Conservation (phyloP, 2,113 vertebrate species). For the Lasiurus borealis region DNA sequence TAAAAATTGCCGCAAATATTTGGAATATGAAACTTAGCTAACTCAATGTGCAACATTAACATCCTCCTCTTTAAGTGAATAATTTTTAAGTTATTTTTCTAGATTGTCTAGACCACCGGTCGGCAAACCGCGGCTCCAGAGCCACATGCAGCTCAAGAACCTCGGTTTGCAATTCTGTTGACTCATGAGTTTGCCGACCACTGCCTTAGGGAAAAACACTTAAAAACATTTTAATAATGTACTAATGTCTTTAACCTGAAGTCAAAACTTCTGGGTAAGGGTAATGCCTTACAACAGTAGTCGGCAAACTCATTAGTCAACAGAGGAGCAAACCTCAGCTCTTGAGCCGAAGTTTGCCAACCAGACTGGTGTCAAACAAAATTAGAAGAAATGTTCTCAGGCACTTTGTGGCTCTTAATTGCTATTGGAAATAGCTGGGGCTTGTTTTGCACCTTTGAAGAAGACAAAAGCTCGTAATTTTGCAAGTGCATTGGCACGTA, state of each 20-base stretch:
- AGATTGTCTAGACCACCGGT: background rate
- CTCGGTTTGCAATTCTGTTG: too few species aligned
- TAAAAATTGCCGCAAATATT: background rate
- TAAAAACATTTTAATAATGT: too few species aligned
- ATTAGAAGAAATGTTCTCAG: conserved; percentile 10
- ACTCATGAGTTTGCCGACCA: too few species aligned
- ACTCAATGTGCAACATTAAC: background rate
- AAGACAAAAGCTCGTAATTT: background rate
- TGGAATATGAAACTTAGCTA: background rate
- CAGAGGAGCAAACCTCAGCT: too few species aligned
- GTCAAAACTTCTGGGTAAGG: too few species aligned
- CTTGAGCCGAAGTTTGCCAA: too few species aligned
- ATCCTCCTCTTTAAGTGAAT: background rate
- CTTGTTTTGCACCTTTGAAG: conserved; percentile 48
- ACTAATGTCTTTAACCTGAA: too few species aligned
- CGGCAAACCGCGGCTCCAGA: too few species aligned
- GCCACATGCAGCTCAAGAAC: too few species aligned
- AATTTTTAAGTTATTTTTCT: conserved; percentile 31
- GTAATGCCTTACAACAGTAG: too few species aligned
- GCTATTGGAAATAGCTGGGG: conserved; percentile 34
- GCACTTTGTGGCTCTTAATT: background rate
- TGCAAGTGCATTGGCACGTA: background rate
- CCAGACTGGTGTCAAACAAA: conserved; percentile 14
- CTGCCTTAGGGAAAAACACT: too few species aligned
- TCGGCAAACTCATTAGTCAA: too few species aligned